Evolutionary conservation across 2,888 invertebrate genomes (phyloP), one percentile per base, ranked within the genome.

Genomic region (Laspeyria flexula): DNA sequence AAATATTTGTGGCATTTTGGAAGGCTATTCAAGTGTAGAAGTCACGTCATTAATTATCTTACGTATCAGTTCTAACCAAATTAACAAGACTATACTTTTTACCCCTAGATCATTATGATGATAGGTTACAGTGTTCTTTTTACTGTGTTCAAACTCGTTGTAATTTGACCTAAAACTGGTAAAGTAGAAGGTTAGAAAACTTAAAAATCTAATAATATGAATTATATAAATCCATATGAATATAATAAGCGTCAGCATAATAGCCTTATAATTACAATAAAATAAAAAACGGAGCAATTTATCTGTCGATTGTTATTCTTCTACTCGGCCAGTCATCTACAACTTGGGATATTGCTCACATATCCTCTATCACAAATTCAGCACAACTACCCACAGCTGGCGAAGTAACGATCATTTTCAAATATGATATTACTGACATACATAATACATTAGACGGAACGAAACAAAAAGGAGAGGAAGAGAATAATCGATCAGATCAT

Each of bases 401-500:
- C 31, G 21, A 27, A 41, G 44, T 38, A 56, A 41, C 46, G 43
- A 55, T 44, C 42, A 52, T 57, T 60, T 57, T 53, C 48, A 53
- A 62, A 63, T 55, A 63, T 45, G 27, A 37, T 51, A 43, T 58
- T 48, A 37, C 47, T 25, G 48, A 58, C 60, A 64, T 58, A 66
- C 57, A 46, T 50, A 58, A 58, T 54, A 60, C 58, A 66, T 63
- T 47, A 54, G 43, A 49, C 12, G 35, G 13, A 43, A 45, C 37
- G 30, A 61, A 66, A 66, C 51, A 52, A 50, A 52, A 50, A 42
- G 27, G 33, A 47, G 43, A 47, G 29, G 42, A 45, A 46, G 53
- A 65, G 65, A 71, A 67, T 65, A 71, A 71, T 69, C 68, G 68
- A 71, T 71, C 57, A 41, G 43, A 55, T 67, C 65, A 56, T 69